Evolutionary conservation across 64 coral and sea anemone species (phyloP).

Genomic region (Orbicella faveolata): DNA sequence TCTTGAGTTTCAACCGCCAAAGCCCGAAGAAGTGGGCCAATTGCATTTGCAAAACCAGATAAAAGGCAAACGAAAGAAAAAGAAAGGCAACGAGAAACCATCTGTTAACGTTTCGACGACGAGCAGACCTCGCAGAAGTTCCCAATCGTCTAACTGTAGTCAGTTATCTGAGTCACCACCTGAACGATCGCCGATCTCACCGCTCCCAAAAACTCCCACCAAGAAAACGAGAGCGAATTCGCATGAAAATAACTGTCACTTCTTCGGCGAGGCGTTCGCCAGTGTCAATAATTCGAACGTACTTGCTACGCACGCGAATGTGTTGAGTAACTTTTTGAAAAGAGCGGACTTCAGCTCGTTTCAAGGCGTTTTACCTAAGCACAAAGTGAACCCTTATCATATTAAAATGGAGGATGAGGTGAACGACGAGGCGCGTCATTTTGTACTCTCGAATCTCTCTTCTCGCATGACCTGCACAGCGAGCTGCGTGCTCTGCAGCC

Average conservation of each 20-base stretch:
- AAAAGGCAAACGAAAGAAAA: constrained; percentile 91
- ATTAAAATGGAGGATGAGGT: constrained; percentile 99
- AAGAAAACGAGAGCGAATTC: constrained; percentile 89
- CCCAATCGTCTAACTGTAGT: constrained; percentile 85
- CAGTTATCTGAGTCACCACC: constrained; percentile 68
- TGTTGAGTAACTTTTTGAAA: constrained; percentile 77
- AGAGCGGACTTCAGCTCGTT: constrained; percentile 91
- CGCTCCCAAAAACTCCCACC: constrained; percentile 74
- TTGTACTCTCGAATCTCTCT: constrained; percentile 81
- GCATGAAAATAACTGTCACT: constrained; percentile 53
- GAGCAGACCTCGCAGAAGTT: constrained; percentile 73
- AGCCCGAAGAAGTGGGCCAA: constrained; percentile 55
- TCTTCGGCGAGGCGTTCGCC: constrained; percentile 57
- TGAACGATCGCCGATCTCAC: constrained; percentile 83
- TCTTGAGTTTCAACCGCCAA: constrained; percentile 75
- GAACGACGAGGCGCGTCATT: constrained; percentile 85
- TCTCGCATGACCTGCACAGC: constrained; percentile 67
- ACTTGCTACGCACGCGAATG: constrained; percentile 13
- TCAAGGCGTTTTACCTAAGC: constrained; percentile 85
- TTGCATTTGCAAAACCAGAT: constrained; percentile 35
- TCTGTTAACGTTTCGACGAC: constrained; percentile 63
- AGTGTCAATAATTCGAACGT: constrained; percentile 28
- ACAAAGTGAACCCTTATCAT: constrained; percentile 98
- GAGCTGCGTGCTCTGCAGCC: constrained; percentile 85
- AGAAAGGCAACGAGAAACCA: constrained; percentile 93